phyloP scores from a whole-genome alignment of 2,888 invertebrate genomes.

The Sturmia bella region DNA sequence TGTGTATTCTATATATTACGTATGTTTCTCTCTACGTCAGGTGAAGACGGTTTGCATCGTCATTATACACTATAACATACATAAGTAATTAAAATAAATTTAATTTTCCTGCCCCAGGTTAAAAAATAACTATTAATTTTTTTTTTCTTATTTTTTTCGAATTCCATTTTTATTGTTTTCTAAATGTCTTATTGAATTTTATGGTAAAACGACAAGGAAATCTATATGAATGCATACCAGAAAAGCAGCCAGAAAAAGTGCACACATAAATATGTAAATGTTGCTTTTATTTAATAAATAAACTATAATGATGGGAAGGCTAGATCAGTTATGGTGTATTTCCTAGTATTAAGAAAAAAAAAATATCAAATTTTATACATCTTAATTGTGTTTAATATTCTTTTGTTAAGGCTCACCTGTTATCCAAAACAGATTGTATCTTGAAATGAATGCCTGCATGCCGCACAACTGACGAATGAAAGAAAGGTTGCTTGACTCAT shows the following conservation, averaged over 20 bases:
- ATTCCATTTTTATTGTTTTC: too few relatives aligned
- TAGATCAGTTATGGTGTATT: background rate
- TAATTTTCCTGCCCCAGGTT: too few relatives aligned
- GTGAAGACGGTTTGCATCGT: too few relatives aligned
- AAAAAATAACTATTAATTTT: too few relatives aligned
- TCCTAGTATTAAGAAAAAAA: background rate
- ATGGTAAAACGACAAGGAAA: too few relatives aligned
- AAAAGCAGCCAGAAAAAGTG: too few relatives aligned
- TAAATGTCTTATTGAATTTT: too few relatives aligned
- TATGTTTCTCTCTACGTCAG: too few relatives aligned
- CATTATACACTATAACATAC: too few relatives aligned
- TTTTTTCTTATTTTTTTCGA: too few relatives aligned
- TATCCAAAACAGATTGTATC: slow-evolving; percentile 26
- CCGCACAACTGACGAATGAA: background rate
- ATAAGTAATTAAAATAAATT: too few relatives aligned
- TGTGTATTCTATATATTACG: background rate
- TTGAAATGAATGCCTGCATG: background rate
- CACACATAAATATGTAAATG: background rate
- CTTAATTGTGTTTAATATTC: background rate
- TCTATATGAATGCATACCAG: too few relatives aligned
- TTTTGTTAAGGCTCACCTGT: slow-evolving; percentile 34
- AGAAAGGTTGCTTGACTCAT: slow-evolving; percentile 35
- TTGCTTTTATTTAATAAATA: slow-evolving; percentile 40
- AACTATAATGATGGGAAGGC: slow-evolving; percentile 20
- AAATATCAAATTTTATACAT: background rate